A percentile compares a stretch with the other conserved stretches of the same genome.
phyloP scores from a whole-genome alignment of 2,888 invertebrate genomes.

The Acronicta leporina region DNA sequence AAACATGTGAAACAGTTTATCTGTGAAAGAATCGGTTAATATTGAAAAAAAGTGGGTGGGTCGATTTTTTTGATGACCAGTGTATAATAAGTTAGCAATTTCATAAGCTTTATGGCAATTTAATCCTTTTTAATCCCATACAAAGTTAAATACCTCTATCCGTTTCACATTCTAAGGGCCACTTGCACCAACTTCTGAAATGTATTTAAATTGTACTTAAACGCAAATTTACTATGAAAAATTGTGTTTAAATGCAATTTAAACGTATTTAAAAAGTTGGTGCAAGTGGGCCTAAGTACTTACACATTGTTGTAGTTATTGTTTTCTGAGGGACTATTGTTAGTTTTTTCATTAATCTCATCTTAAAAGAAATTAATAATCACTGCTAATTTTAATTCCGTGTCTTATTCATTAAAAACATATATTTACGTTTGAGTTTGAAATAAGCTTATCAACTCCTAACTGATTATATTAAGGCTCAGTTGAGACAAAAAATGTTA shows the following conservation, averaged over 20 bases:
- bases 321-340: constrained; percentile 9
- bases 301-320: neutral
- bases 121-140: constrained; percentile 4
- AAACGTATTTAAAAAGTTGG: no score
- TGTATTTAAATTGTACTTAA: no score
- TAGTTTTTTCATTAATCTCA: constrained; percentile 7
- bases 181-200: no score
- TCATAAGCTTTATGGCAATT: neutral
- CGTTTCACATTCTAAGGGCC: neutral
- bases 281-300: no score
- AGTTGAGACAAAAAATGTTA: neutral
- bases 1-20: no score
- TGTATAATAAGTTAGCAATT: neutral
- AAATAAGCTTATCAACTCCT: neutral
- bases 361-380: neutral
- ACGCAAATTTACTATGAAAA: no score
- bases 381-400: constrained; percentile 8
- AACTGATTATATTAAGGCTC: neutral
- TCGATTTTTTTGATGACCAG: no score
- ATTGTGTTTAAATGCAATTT: no score
- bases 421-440: no score
- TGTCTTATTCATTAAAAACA: constrained; percentile 4
- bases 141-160: neutral
- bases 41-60: no score
- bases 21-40: no score